Evolutionary conservation across 2,113 vertebrate species (phyloP).

Genomic region (Diphyllodes magnificus): DNA sequence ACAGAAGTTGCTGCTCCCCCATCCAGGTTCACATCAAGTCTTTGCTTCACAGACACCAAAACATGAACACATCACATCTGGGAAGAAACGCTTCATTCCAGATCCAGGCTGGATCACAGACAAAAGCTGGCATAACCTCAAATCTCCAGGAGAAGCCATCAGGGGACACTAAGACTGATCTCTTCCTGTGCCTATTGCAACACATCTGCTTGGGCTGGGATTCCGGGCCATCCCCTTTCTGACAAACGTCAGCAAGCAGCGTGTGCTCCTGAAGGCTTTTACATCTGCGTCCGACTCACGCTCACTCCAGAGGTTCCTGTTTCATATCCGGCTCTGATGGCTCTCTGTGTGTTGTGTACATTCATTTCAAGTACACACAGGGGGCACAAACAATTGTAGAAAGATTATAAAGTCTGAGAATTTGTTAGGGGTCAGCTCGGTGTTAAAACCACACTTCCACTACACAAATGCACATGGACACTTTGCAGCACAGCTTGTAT

Average conservation of each 20-base stretch:
- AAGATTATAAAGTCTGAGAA: neutral
- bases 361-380: neutral
- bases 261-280: neutral
- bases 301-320: slow-evolving; percentile 20
- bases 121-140: neutral
- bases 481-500: neutral
- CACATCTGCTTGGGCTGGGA: slow-evolving; percentile 11
- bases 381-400: neutral
- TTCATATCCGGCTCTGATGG: slow-evolving; percentile 38
- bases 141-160: slow-evolving; percentile 23
- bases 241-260: neutral
- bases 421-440: neutral
- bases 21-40: neutral
- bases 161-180: neutral
- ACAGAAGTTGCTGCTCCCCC: neutral
- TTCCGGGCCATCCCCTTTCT: neutral
- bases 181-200: slow-evolving; percentile 40
- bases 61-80: neutral
- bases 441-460: neutral
- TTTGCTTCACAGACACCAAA: neutral
- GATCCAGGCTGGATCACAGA: neutral
- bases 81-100: neutral
- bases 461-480: neutral
- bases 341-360: neutral
- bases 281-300: neutral